Conservation (phyloP, 2,888 invertebrate genomes). For the Acronicta alni region DNA sequence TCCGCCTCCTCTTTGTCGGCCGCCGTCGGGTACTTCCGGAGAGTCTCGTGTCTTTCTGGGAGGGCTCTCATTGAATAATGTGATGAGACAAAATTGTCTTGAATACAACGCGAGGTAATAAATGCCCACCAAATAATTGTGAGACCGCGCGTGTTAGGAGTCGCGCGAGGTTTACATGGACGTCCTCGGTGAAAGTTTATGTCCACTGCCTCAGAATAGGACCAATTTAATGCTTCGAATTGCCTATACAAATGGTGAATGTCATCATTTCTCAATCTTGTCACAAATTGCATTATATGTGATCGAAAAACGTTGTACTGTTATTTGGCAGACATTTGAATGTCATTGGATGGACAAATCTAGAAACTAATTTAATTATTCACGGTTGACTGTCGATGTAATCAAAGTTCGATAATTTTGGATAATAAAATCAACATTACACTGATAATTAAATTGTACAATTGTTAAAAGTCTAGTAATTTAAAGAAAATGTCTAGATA, state of each 20-base stretch:
- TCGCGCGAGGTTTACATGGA: conserved; percentile 60
- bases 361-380: conserved; percentile 15
- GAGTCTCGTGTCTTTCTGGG: conserved; percentile 67
- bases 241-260: conserved; percentile 47
- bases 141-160: conserved; percentile 53
- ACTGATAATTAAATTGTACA: not conserved
- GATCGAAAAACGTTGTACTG: conserved; percentile 37
- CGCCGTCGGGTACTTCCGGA: conserved; percentile 66
- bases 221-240: conserved; percentile 45
- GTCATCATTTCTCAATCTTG: conserved; percentile 50
- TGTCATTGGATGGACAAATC: conserved; percentile 24
- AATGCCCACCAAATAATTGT: conserved; percentile 73
- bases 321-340: conserved; percentile 29
- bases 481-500: not conserved
- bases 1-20: conserved; percentile 68
- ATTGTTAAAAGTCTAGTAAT: not conserved
- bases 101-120: conserved; percentile 71
- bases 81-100: conserved; percentile 76
- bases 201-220: conserved; percentile 31
- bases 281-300: conserved; percentile 39
- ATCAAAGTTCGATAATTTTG: no score
- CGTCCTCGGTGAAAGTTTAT: conserved; percentile 39
- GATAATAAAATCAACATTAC: not conserved
- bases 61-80: conserved; percentile 75
- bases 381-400: not conserved